Evolutionary conservation across 1,140 invertebrate genomes (phyloP).

Genomic region (Formica exsecta): DNA sequence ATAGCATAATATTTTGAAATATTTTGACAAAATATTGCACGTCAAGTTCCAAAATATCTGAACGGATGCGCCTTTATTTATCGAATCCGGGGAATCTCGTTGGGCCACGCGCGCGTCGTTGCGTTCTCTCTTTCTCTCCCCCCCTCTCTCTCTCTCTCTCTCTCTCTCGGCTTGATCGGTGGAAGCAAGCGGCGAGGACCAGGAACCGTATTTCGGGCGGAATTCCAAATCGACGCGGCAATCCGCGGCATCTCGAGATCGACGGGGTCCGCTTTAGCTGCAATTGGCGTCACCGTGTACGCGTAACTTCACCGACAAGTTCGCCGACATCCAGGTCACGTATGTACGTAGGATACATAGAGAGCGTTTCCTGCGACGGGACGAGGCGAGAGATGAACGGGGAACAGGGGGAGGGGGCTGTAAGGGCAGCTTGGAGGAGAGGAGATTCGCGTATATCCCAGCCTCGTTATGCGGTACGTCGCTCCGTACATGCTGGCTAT

Average conservation of each 20-base stretch:
- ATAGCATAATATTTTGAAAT: background rate
- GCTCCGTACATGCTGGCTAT: constrained; percentile 68
- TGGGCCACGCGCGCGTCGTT: background rate
- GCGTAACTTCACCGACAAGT: constrained; percentile 58
- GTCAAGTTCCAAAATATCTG: constrained; percentile 4
- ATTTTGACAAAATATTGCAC: background rate
- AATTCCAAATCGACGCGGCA: constrained; percentile 62
- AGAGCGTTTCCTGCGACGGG: constrained; percentile 2
- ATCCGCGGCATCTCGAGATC: constrained; percentile 62
- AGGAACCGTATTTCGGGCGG: constrained; percentile 57
- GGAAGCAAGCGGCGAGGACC: background rate
- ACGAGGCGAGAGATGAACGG: background rate
- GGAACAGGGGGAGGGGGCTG: background rate
- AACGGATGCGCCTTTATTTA: constrained; percentile 22
- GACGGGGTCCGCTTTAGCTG: constrained; percentile 55
- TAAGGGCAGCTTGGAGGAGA: constrained; percentile 34
- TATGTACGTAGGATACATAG: constrained; percentile 49
- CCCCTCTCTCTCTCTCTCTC: background rate
- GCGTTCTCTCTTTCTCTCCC: background rate
- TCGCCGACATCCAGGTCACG: constrained; percentile 58
- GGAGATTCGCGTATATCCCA: constrained; percentile 51
- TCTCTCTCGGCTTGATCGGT: background rate
- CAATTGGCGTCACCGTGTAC: constrained; percentile 62
- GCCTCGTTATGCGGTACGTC: constrained; percentile 74
- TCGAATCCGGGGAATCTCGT: constrained; percentile 41